A percentile compares a stretch with the other conserved stretches of the same genome.
These are phyloP conservation scores for Pristiophorus japonicus DNA, from an alignment of 2,113 vertebrate genomes.

Conservation along the genomic window DNA sequence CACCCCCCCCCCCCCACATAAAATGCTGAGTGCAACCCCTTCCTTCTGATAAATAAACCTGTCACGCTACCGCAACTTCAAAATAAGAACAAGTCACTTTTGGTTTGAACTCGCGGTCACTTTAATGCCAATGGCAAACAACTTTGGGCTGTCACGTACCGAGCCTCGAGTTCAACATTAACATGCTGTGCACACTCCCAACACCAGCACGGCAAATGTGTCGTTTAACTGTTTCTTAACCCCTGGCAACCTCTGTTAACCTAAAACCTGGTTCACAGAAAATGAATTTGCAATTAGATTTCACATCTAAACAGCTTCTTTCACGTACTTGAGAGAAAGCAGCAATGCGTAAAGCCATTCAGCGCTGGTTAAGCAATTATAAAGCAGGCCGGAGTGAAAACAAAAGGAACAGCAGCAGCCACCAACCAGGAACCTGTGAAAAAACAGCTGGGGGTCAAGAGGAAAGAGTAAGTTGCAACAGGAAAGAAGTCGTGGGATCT, in stretches of 20 bases:
- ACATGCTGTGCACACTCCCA: not conserved
- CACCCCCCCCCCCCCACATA: no score
- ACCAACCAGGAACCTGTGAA: not conserved
- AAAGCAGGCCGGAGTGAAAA: not conserved
- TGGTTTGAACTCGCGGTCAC: not conserved
- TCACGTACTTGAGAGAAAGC: not conserved
- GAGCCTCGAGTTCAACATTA: not conserved
- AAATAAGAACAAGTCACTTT: not conserved
- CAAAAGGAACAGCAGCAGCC: not conserved
- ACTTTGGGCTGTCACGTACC: not conserved
- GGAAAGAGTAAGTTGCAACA: not conserved
- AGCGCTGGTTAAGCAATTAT: not conserved
- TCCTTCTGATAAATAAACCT: not conserved
- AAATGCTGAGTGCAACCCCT: not conserved
- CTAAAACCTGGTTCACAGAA: constrained; percentile 2
- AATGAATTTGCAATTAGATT: constrained; percentile 14
- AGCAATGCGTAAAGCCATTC: constrained; percentile 13
- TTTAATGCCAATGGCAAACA: not conserved
- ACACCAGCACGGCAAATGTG: not conserved
- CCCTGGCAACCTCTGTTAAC: not conserved
- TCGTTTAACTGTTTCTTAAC: not conserved
- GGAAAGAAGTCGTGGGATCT: constrained; percentile 19
- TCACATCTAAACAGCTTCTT: not conserved
- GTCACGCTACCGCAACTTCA: not conserved
- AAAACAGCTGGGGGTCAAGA: not conserved